Evolutionary conservation across 2,113 vertebrate genomes (phyloP), one percentile per base, ranked within the genome.

Genomic region (Riparia riparia): DNA sequence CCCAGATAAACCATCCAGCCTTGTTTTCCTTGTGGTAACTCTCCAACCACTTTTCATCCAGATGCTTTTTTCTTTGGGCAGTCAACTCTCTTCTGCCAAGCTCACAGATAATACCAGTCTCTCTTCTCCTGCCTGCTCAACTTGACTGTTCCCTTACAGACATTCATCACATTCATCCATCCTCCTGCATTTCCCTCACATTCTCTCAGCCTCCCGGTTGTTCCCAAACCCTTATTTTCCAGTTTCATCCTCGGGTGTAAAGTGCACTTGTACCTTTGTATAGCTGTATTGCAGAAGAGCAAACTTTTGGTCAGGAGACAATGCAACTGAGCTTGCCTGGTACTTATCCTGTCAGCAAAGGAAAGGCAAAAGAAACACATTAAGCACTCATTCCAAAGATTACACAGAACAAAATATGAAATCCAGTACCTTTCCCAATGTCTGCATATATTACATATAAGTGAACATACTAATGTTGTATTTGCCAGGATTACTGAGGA

Each of bases 401-500:
- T 1, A 9, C 0, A 0, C 32, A 57, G n/a, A 86, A 79, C 4
- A 73, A 89, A 84, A 51, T 7, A 74, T 2, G 29, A 81, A 94
- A 93, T 79, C 73, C 65, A 94, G 17, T 86, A 87, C 24, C 81
- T 82, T 93, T 91, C 85, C 74, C 65, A 86, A 54, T 5, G 17
- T 50, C 58, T 86, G 63, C 86, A 90, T 56, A 61, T 71, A 80
- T 60, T 82, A 83, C 76, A 88, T 39, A 10, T 44, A 90, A 92
- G 41, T 53, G 69, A 95, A 98, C 98, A 12, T 98, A 98, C 98
- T 95, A 98, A 81, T 89, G 97, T 98, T 83, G 86, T 96, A 86
- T 98, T 98, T 26, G 78, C 53, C 89, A 98, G 81, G 80, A 98
- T 50, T 78, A 93, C 34, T 17, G 94, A 94, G 80, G 54, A 72